Evolutionary conservation across 2,113 vertebrate genomes (phyloP), one percentile per base, ranked within the genome.

Genomic region (Paratilapia polleni): DNA sequence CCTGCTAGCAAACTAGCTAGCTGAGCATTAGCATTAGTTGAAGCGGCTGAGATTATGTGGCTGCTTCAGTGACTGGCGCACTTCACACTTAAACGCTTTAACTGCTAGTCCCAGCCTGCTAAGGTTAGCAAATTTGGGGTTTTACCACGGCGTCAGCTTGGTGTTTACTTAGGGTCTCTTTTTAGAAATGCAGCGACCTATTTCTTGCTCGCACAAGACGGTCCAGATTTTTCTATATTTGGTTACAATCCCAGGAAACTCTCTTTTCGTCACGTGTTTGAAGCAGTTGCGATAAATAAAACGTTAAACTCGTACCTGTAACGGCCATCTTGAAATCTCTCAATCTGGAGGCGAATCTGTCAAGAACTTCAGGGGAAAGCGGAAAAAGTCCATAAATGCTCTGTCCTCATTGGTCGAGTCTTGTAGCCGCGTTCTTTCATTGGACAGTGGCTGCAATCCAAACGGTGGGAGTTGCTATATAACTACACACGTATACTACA

Each of bases 301-400:
- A 91, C 80, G 86, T 91, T 90, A 86, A 93, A 93, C 89, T 90
- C 95, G 94, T 94, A 96, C 96, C 96, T 96, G 96, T 87, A 87
- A 90, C 95, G 85, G 95, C 96, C 96, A 96, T 96, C 95, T 96
- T 96, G 96, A 95, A 95, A 91, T 92, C 89, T 94, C 92, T 94
- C 94, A 93, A 93, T 94, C 94, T 94, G 83, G 92, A 96, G 90
- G 94, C 88, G 85, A 91, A 95, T 95, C 93, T 95, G 95, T 94
- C 95, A 96, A 95, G 95, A 94, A 94, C 74, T 91, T 94, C 86
- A 68, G 47, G 77, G 81, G 90, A 94, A 95, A 93, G 91, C 91
- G 91, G 94, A 94, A 95, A 92, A 93, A 76, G 24, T 93, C 89
- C 52, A 89, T 78, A 84, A 52, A 86, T 64, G 87, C 85, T 56